Evolutionary conservation across 2,888 invertebrate species (phyloP).

Genomic region (Steinernema hermaphroditum): DNA sequence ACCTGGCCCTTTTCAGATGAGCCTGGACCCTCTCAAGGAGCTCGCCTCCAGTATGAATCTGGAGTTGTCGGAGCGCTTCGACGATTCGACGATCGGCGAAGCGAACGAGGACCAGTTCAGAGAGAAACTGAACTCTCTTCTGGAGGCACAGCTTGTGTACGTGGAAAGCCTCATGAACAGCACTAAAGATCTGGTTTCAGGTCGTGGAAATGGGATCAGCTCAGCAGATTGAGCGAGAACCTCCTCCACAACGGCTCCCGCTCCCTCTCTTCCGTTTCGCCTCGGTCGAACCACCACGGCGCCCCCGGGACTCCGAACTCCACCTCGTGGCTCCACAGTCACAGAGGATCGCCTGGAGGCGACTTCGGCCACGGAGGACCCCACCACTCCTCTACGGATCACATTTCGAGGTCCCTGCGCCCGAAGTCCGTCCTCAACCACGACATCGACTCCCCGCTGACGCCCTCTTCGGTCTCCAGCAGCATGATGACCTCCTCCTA

Average conservation of each 20-base stretch:
- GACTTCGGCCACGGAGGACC: slow-evolving; percentile 6
- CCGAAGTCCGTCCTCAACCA: slow-evolving; percentile 20
- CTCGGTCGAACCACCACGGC: slow-evolving; percentile 14
- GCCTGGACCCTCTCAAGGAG: slow-evolving; percentile 8
- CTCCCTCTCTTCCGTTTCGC: slow-evolving; percentile 11
- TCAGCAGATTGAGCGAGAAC: slow-evolving; percentile 29
- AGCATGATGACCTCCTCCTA: slow-evolving; percentile 26
- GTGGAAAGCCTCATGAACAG: neutral
- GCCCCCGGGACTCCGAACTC: slow-evolving; percentile 23
- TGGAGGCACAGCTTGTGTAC: slow-evolving; percentile 17
- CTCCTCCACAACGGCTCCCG: slow-evolving; percentile 22
- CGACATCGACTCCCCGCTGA: slow-evolving; percentile 18
- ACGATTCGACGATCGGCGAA: slow-evolving; percentile 17
- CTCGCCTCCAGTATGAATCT: slow-evolving; percentile 8
- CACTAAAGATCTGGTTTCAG: neutral
- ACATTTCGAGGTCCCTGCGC: slow-evolving; percentile 4
- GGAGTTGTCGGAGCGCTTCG: slow-evolving; percentile 13
- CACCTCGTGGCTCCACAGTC: slow-evolving; percentile 22
- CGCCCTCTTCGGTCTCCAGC: slow-evolving; percentile 19
- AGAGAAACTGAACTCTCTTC: slow-evolving; percentile 14
- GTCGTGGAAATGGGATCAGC: slow-evolving; percentile 26
- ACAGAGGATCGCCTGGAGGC: slow-evolving; percentile 11
- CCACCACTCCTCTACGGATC: slow-evolving; percentile 17
- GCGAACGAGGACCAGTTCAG: slow-evolving; percentile 22
- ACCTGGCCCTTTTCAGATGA: neutral